These are phyloP conservation scores for Corynorhinus townsendii DNA, from an alignment of 2,113 vertebrate genomes.

Conservation along the genomic window DNA sequence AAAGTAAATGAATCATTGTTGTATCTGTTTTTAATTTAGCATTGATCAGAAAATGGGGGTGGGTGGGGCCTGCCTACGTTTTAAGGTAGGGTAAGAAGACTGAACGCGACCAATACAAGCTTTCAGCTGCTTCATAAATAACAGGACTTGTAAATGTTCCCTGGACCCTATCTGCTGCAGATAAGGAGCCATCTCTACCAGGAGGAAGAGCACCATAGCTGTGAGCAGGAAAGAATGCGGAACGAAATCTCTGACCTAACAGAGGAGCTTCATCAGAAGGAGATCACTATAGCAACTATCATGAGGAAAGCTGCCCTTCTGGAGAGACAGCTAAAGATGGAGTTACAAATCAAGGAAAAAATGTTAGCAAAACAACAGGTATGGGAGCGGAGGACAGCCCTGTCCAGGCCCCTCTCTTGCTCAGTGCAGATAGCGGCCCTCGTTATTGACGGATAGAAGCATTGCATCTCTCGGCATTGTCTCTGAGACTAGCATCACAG, in stretches of 20 bases:
- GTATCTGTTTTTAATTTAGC: neutral
- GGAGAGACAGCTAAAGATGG: constrained; percentile 82
- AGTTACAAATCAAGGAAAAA: constrained; percentile 82
- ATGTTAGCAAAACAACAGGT: constrained; percentile 83
- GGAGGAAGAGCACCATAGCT: constrained; percentile 69
- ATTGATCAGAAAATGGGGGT: neutral
- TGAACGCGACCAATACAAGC: neutral
- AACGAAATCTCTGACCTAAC: constrained; percentile 81
- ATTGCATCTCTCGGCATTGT: neutral
- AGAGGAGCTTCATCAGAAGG: constrained; percentile 82
- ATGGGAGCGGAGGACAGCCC: constrained; percentile 48
- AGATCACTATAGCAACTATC: constrained; percentile 85
- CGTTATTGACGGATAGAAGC: neutral
- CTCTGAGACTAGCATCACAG: constrained; percentile 29
- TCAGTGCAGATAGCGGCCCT: neutral
- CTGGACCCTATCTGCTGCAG: constrained; percentile 72
- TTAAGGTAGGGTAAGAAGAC: neutral
- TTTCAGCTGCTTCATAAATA: neutral
- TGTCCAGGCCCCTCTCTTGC: constrained; percentile 4
- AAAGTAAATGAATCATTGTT: constrained; percentile 11
- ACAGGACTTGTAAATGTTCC: constrained; percentile 45
- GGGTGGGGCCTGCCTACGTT: neutral
- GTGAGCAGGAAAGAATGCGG: constrained; percentile 79
- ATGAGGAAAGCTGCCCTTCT: constrained; percentile 82
- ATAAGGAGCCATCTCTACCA: constrained; percentile 75